Percentiles rank a stretch among this genome's conserved stretches.
Conservation (phyloP, 2,113 vertebrate genomes). For the Tragulus kanchil region DNA sequence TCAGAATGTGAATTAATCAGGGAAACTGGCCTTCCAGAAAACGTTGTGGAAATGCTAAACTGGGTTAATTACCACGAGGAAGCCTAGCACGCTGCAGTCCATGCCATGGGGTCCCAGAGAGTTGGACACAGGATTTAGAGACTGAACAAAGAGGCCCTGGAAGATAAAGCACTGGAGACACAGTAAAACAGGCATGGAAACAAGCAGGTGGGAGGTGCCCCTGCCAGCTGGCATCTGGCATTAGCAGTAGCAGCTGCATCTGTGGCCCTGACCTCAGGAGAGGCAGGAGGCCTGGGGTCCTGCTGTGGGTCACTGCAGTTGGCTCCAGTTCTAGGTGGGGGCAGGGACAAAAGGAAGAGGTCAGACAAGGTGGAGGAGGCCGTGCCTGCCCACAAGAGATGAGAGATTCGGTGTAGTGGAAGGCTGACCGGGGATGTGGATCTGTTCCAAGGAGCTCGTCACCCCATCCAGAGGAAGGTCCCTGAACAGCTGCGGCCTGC, state of each 20-base stretch:
- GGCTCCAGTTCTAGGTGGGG: neutral
- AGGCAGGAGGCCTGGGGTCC: neutral
- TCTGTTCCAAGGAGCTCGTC: neutral
- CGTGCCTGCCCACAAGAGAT: neutral
- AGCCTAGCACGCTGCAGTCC: neutral
- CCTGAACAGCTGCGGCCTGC: neutral
- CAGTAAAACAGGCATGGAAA: constrained; percentile 55
- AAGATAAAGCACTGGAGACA: constrained; percentile 35
- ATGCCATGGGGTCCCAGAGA: neutral
- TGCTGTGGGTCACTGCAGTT: neutral
- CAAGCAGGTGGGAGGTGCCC: neutral
- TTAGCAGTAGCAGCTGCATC: constrained; percentile 37
- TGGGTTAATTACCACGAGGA: neutral
- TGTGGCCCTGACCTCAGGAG: neutral
- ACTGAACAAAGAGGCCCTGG: neutral
- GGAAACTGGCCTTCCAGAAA: constrained; percentile 42
- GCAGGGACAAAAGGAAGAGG: neutral
- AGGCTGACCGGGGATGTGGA: neutral
- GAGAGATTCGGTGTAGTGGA: neutral
- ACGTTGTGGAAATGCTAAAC: constrained; percentile 7
- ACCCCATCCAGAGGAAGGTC: neutral
- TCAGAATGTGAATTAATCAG: neutral
- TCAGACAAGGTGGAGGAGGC: neutral
- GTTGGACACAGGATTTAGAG: neutral
- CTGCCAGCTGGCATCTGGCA: constrained; percentile 25